Evolutionary conservation across 2,888 invertebrate genomes (phyloP), one percentile per base, ranked within the genome.

Genomic region (Harpalus rubripes): DNA sequence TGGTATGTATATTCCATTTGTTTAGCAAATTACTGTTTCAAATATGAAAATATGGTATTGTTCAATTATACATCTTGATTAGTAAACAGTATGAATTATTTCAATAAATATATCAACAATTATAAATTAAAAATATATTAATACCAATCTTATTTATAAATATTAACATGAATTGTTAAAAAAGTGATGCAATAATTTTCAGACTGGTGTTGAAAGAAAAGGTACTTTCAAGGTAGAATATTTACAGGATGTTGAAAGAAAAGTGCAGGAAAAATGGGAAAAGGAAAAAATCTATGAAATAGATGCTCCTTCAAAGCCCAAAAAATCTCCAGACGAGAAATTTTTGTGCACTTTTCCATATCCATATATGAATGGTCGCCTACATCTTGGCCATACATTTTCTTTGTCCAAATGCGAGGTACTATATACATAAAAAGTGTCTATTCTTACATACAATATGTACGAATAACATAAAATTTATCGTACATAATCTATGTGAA

Each of bases 311-410:
- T 89, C 90, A 15, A 91, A 93, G 6, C 91, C 92, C 85, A 94
- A 92, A 86, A 93, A 93, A 88, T 90, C 92, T 15, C 89, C 90
- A 7, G 92, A 94, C 88, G 96, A 97, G 86, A 99, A 99, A 90
- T 99, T 96, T 90, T 92, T 98, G 87, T 96, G 96, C 52, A 98
- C 98, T 1, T 99, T 99, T 92, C 99, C 99, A 0, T 99, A 95
- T 92, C 99, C 99, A 0, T 99, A 99, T 90, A 99, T 99, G 99
- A 99, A 99, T 93, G 99, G 99, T 8, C 94, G 97, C 68, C 94
- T 99, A 82, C 99, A 99, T 93, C 92, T 99, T 87, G 99, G 99
- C 0, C 99, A 99, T 90, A 97, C 98, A 12, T 99, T 99, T 92
- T 97, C 98, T 3, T 90, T 99, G 72, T 98, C 98, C 7, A 99